A percentile compares a stretch with the other conserved stretches of the same genome.
These are phyloP conservation scores for Falco naumanni DNA, from an alignment of 2,797 vertebrate species.

Conservation along the genomic window DNA sequence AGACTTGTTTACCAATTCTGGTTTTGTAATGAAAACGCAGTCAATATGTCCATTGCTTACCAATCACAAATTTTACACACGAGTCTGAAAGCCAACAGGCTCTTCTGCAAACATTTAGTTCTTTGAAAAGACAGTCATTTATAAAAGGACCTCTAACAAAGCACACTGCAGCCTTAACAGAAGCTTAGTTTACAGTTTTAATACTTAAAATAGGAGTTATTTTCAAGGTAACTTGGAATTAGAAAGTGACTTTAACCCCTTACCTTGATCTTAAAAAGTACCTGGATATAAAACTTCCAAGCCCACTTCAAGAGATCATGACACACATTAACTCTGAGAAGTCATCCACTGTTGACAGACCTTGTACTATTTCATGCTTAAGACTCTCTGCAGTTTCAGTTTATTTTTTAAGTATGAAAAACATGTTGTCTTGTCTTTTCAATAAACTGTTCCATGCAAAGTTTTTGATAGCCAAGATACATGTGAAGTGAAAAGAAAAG, in stretches of 20 bases:
- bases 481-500: background rate
- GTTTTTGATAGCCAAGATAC: background rate
- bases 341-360: background rate
- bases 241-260: background rate
- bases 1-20: background rate
- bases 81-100: background rate
- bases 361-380: background rate
- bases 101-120: background rate
- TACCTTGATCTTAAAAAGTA: background rate
- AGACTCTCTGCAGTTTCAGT: background rate
- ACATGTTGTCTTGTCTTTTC: background rate
- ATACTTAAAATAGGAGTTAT: background rate
- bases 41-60: background rate
- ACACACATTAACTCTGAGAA: background rate
- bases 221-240: background rate
- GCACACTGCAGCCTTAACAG: background rate
- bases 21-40: background rate
- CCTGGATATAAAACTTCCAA: background rate
- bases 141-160: background rate
- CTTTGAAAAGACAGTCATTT: background rate
- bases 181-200: background rate
- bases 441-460: background rate
- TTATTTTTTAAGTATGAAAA: background rate
- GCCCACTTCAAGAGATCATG: background rate
- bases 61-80: background rate